phyloP scores from a whole-genome alignment of 1,140 invertebrate genomes.

The Aricia agestis region DNA sequence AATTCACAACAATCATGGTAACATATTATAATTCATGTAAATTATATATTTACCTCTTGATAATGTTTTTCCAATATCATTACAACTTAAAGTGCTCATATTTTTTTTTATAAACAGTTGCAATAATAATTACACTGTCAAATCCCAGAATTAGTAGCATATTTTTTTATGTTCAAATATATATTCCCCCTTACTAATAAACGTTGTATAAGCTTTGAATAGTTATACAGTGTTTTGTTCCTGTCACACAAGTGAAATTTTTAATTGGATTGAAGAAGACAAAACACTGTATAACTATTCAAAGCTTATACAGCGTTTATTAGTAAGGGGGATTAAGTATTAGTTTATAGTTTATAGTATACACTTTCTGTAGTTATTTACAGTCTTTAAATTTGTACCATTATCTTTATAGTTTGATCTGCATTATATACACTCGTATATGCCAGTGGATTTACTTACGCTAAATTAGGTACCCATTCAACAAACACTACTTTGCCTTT shows the following conservation, averaged over 20 bases:
- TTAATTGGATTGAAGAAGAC: no score
- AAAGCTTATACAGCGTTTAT: no score
- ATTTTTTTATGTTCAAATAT: not conserved
- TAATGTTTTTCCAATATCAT: not conserved
- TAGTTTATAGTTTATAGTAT: no score
- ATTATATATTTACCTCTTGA: not conserved
- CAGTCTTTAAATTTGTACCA: slow-evolving; percentile 72
- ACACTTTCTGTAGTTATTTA: slow-evolving; percentile 43
- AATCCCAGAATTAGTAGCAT: slow-evolving; percentile 4
- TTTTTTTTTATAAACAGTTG: not conserved
- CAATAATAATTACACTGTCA: slow-evolving; percentile 13
- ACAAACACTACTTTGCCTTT: slow-evolving; percentile 60
- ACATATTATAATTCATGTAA: not conserved
- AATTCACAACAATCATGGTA: slow-evolving; percentile 16
- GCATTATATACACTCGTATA: slow-evolving; percentile 52
- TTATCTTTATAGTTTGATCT: slow-evolving; percentile 49
- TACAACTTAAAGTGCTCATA: not conserved
- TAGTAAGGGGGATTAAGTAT: no score
- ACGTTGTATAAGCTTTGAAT: no score
- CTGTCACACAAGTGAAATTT: no score
- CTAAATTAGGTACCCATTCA: slow-evolving; percentile 63
- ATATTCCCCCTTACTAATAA: no score
- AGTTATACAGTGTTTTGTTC: no score
- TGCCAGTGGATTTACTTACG: slow-evolving; percentile 51
- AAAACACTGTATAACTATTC: no score